A percentile compares a stretch with the other conserved stretches of the same genome.
Conservation (phyloP, 1,140 invertebrate species). For the Anastrepha obliqua region DNA sequence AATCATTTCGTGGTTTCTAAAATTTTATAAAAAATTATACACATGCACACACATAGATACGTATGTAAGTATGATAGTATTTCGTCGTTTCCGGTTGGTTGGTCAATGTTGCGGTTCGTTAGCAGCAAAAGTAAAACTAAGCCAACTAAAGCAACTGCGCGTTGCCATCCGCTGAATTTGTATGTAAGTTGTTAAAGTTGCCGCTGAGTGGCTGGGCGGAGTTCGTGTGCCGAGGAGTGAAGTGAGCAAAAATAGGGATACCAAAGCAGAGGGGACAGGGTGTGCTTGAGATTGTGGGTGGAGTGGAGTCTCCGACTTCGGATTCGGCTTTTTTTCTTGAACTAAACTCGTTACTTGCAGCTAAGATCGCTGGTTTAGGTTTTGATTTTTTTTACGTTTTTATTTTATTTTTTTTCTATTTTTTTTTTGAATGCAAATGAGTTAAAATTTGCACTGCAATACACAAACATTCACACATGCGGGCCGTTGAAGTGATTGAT, state of each 20-base stretch:
- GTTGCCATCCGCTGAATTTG: background rate
- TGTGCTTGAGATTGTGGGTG: background rate
- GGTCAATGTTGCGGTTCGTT: slow-evolving; percentile 21
- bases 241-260: background rate
- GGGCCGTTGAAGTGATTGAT: slow-evolving; percentile 7
- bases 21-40: background rate
- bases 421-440: slow-evolving; percentile 22
- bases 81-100: slow-evolving; percentile 48
- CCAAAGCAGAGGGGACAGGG: background rate
- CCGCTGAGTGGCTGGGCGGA: background rate
- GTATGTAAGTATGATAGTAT: slow-evolving; percentile 30
- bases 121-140: slow-evolving; percentile 48
- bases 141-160: background rate
- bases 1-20: slow-evolving; percentile 16
- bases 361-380: background rate
- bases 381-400: background rate
- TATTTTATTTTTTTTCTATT: background rate
- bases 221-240: background rate
- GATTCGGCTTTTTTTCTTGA: background rate
- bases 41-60: background rate
- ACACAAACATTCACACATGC: background rate
- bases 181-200: background rate
- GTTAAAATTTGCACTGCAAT: background rate
- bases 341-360: background rate
- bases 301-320: background rate